Evolutionary conservation across 2,113 vertebrate species (phyloP).

Genomic region (Poeciliopsis prolifica): DNA sequence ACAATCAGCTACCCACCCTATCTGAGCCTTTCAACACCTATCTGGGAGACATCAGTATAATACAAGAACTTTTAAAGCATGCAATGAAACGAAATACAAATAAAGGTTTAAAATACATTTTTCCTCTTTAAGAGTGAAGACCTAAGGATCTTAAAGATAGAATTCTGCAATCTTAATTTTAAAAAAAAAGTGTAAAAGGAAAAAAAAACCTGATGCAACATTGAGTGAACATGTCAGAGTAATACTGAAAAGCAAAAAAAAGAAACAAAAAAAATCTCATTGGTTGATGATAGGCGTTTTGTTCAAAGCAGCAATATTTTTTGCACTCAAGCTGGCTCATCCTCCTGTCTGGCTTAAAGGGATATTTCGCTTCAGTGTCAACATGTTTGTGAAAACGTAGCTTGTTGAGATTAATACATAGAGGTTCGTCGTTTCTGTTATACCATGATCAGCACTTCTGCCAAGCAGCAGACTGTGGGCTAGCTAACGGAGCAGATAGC

Average conservation of each 20-base stretch:
- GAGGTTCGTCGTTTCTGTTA: no score
- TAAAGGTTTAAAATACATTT: conserved; percentile 72
- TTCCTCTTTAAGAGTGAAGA: conserved; percentile 90
- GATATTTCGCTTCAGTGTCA: not conserved
- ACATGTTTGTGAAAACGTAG: not conserved
- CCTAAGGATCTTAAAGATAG: conserved; percentile 84
- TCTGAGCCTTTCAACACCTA: conserved; percentile 67
- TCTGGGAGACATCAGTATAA: conserved; percentile 66
- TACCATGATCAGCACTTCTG: no score
- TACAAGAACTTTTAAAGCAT: conserved; percentile 77
- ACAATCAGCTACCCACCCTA: conserved; percentile 58
- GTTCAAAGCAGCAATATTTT: conserved; percentile 57
- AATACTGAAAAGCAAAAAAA: conserved; percentile 73
- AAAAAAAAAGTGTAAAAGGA: conserved; percentile 36
- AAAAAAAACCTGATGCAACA: conserved; percentile 60
- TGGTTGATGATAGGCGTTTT: conserved; percentile 43
- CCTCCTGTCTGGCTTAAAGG: conserved; percentile 17
- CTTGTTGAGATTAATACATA: not conserved
- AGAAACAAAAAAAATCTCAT: no score
- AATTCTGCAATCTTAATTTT: conserved; percentile 71
- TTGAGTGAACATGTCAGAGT: conserved; percentile 77
- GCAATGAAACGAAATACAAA: conserved; percentile 70
- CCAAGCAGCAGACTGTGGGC: no score
- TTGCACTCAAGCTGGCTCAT: conserved; percentile 40
- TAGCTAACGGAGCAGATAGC: no score